Evolutionary conservation across 1,140 invertebrate species (phyloP).

Genomic region (Antheraea mylitta): DNA sequence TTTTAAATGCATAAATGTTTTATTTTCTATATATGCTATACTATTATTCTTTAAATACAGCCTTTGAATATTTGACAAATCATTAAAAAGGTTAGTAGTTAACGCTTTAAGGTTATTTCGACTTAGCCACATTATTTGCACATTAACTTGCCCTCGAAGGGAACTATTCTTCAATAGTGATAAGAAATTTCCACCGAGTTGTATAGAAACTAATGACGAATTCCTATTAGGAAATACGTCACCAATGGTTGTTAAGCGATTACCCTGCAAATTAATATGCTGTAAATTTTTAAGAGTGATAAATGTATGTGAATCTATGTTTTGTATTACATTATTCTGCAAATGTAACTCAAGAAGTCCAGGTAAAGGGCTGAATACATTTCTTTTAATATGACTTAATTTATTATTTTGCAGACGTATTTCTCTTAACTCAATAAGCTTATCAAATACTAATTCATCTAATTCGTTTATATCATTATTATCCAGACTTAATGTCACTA

Average conservation of each 20-base stretch:
- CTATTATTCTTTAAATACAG: slow-evolving; percentile 92
- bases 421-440: slow-evolving; percentile 86
- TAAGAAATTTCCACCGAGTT: slow-evolving; percentile 91
- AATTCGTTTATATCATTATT: slow-evolving; percentile 93
- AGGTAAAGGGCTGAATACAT: slow-evolving; percentile 90
- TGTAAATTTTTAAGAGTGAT: slow-evolving; percentile 90
- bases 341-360: slow-evolving; percentile 91
- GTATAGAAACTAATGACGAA: slow-evolving; percentile 90
- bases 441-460: slow-evolving; percentile 88
- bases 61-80: slow-evolving; percentile 86
- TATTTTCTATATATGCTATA: slow-evolving; percentile 88
- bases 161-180: slow-evolving; percentile 88
- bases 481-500: slow-evolving; percentile 93
- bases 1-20: slow-evolving; percentile 87
- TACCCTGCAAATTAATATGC: slow-evolving; percentile 92
- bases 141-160: slow-evolving; percentile 86
- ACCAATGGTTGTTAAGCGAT: slow-evolving; percentile 86
- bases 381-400: slow-evolving; percentile 85
- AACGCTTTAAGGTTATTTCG: slow-evolving; percentile 89
- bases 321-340: slow-evolving; percentile 91
- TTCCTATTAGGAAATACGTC: slow-evolving; percentile 88
- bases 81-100: slow-evolving; percentile 85
- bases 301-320: slow-evolving; percentile 91
- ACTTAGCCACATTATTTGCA: slow-evolving; percentile 92
- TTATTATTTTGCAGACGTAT: slow-evolving; percentile 93